These are phyloP conservation scores for Selene dorsalis DNA, from an alignment of 2,797 vertebrate species.

Conservation along the genomic window DNA sequence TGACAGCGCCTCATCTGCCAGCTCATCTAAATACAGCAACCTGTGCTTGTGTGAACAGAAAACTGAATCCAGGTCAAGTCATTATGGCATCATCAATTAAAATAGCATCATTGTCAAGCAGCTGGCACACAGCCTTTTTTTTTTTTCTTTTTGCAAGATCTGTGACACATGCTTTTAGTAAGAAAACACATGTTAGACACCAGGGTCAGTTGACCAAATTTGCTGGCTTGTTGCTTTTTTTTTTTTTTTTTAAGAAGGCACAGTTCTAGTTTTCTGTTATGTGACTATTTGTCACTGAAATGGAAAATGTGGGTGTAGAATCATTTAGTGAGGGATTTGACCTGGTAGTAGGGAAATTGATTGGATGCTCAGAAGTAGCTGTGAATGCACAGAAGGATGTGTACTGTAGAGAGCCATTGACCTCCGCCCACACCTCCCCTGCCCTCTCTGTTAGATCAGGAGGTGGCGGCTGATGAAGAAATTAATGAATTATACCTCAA, in stretches of 20 bases:
- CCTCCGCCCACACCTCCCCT: not conserved
- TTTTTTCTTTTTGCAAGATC: conserved; percentile 20
- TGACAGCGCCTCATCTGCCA: conserved; percentile 52
- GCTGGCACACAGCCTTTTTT: conserved; percentile 10
- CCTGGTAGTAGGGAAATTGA: not conserved
- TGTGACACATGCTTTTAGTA: conserved; percentile 21
- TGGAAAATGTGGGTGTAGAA: conserved; percentile 8
- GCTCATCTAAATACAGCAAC: conserved; percentile 66
- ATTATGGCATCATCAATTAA: conserved; percentile 54
- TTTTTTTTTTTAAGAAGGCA: not conserved
- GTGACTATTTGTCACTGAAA: not conserved
- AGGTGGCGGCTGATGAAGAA: not conserved
- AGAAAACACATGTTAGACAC: conserved; percentile 8
- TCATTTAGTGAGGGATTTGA: conserved; percentile 6
- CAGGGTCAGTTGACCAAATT: not conserved
- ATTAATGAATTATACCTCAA: not conserved
- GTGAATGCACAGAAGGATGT: not conserved
- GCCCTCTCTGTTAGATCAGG: not conserved
- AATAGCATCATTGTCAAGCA: conserved; percentile 50
- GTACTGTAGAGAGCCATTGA: not conserved
- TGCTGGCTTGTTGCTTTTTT: not conserved
- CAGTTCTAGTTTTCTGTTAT: not conserved
- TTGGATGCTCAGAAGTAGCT: not conserved
- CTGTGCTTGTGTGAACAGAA: conserved; percentile 43
- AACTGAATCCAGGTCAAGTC: conserved; percentile 60